Evolutionary conservation across 2,797 vertebrate genomes (phyloP).

Genomic region (Eleutherodactylus coqui): DNA sequence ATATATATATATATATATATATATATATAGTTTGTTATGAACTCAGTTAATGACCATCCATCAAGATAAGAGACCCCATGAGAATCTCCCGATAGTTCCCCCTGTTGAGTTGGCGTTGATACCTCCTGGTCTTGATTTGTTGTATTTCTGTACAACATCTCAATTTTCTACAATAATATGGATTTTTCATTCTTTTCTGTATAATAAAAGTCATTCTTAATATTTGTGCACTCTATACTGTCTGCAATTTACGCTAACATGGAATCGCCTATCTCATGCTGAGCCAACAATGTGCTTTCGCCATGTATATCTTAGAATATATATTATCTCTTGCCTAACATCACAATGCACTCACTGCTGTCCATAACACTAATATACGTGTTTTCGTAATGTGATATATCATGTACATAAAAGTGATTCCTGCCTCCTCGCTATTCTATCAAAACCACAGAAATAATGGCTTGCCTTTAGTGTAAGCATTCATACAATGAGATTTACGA

Average conservation of each 20-base stretch:
- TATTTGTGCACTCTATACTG: constrained; percentile 17
- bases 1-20: background rate
- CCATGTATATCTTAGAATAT: constrained; percentile 20
- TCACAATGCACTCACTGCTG: constrained; percentile 9
- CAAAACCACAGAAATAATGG: background rate
- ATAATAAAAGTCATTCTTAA: constrained; percentile 11
- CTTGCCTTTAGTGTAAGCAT: background rate
- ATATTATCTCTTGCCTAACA: constrained; percentile 29
- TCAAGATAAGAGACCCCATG: constrained; percentile 28
- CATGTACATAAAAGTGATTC: background rate
- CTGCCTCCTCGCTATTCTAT: background rate
- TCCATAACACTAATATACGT: background rate
- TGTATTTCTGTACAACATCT: background rate
- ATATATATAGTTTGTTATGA: background rate
- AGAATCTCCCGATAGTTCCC: background rate
- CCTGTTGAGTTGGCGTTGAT: background rate
- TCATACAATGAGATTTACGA: background rate
- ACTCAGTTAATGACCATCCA: background rate
- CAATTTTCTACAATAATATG: constrained; percentile 21
- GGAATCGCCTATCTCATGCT: constrained; percentile 13
- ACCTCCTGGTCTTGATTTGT: background rate
- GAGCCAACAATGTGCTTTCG: background rate
- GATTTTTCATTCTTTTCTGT: constrained; percentile 6
- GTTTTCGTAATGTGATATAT: constrained; percentile 46
- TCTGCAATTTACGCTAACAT: background rate